Base-by-base conservation (phyloP, 2,888 invertebrate species). In the Chrysolina haemoptera region DNA sequence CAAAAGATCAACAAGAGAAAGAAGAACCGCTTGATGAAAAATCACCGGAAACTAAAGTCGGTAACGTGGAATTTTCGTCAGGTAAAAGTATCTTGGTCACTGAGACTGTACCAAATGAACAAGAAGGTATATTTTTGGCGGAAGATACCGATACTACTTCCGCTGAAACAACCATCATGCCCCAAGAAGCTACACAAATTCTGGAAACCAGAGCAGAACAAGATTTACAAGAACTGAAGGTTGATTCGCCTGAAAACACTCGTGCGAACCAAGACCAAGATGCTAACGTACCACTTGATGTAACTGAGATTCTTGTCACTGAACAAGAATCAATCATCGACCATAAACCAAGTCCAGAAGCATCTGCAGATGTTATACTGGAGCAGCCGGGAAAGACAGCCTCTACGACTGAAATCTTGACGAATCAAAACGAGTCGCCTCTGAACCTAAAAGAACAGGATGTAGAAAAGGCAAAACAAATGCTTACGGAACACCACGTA, bases 1-100 rank as follows among this genome's bases (percentile, higher is more conserved):
- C 90, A 85, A 85, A 89, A 40, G 78, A 89, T 59, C 81, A 88
- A 9, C 88, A 89, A 68, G 91, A 91, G 82, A 85, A 83, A 43
- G 89, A 89, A 85, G 81, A 77, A 20, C 81, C 81, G 41, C 86
- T 89, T 63, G 76, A 72, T 10, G 71, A 82, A 40, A 85, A 86
- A 74, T 85, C 88, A 14, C 75, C 84, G 1, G 82, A 82, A 43
- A 84, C 83, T 1, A 89, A 89, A 83, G 87, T 78, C 68, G 90
- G 90, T 6, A 86, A 85, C 55, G 68, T 89, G 9, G 84, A 87
- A 67, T 81, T 91, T 63, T 84, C 87, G 76, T 88, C 89, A 69
- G 86, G 87, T 71, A 86, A 88, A 78, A 83, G 85, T 65, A 65
- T 88, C 53, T 83, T 81, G 12, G 77, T 87, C 40, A 88, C 86